phyloP scores from a whole-genome alignment of 2,888 invertebrate species.

The Danaus chrysippus region DNA sequence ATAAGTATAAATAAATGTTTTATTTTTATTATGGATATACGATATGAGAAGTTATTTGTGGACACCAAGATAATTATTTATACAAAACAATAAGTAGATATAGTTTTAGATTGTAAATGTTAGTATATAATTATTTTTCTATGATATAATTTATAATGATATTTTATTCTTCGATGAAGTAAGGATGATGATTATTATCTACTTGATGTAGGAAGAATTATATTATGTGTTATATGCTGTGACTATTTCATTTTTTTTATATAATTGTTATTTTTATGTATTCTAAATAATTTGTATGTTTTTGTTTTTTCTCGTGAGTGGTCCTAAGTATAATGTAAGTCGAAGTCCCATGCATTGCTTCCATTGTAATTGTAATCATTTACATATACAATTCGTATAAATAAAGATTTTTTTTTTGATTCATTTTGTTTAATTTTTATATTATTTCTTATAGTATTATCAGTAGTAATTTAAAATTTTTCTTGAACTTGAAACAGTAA shows the following conservation, averaged over 20 bases:
- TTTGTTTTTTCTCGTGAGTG: constrained; percentile 32
- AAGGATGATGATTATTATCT: constrained; percentile 48
- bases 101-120: constrained; percentile 20
- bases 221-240: constrained; percentile 32
- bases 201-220: constrained; percentile 38
- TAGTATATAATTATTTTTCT: constrained; percentile 10
- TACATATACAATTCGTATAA: constrained; percentile 55
- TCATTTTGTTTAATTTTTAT: constrained; percentile 17
- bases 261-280: constrained; percentile 22
- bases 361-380: constrained; percentile 66
- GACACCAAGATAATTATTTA: constrained; percentile 28
- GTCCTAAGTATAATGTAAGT: constrained; percentile 33
- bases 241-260: constrained; percentile 10
- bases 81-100: constrained; percentile 22
- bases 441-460: too few species aligned
- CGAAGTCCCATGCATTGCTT: constrained; percentile 68
- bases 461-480: too few species aligned
- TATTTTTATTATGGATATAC: constrained; percentile 31
- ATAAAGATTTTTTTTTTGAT: constrained; percentile 62
- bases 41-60: constrained; percentile 18
- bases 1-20: constrained; percentile 37
- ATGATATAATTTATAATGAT: constrained; percentile 10
- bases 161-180: constrained; percentile 34
- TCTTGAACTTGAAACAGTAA: too few species aligned
- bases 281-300: constrained; percentile 35